Conservation (phyloP, 2,113 vertebrate genomes). For the Pandion haliaetus region DNA sequence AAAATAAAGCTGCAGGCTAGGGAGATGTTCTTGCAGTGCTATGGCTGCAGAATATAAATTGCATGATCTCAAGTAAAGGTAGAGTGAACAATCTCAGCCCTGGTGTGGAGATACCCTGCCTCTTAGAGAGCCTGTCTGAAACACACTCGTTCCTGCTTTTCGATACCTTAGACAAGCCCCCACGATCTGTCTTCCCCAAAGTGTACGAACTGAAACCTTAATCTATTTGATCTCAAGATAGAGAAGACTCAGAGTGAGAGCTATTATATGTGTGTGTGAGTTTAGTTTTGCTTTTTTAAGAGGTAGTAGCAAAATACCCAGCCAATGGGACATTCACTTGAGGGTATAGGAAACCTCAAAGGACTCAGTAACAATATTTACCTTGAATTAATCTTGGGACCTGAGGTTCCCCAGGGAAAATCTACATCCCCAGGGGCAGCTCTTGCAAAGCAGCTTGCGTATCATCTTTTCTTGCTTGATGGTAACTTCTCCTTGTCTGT, state of each 20-base stretch:
- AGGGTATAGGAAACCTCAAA: background rate
- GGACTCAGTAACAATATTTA: background rate
- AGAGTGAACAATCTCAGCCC: background rate
- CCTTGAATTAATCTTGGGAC: background rate
- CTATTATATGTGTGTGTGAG: background rate
- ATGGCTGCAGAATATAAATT: conserved; percentile 41
- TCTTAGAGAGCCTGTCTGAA: background rate
- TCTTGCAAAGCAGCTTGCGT: background rate
- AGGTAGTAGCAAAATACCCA: background rate
- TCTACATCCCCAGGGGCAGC: background rate
- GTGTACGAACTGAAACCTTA: background rate
- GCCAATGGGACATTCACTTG: background rate
- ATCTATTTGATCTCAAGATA: background rate
- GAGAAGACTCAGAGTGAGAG: background rate
- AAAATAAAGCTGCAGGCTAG: conserved; percentile 29
- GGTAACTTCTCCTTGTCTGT: background rate
- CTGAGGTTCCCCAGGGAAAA: background rate
- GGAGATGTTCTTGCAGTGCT: background rate
- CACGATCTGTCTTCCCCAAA: background rate
- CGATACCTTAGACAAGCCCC: background rate
- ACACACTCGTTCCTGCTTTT: background rate
- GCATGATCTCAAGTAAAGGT: background rate
- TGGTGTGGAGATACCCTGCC: background rate
- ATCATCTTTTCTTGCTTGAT: background rate
- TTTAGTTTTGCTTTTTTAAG: background rate